These are phyloP conservation scores for Rhipidura dahli DNA, from an alignment of 2,113 vertebrate species.

Conservation along the genomic window DNA sequence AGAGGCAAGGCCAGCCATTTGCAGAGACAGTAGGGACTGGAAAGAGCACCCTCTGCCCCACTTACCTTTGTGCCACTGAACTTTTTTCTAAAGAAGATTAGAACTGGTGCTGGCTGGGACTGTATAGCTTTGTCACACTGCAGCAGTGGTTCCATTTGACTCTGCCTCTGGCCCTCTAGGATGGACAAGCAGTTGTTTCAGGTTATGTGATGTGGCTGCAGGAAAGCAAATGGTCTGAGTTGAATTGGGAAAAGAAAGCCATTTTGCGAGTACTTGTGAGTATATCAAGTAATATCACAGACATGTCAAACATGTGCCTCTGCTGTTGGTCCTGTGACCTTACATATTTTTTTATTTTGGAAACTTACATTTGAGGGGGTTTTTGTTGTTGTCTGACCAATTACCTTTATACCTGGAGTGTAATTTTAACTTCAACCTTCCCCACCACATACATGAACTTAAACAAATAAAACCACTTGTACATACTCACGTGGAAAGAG, in stretches of 20 bases:
- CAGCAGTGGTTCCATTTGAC: background rate
- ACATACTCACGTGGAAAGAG: fast-evolving
- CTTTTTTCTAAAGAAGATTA: background rate
- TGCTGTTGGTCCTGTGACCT: background rate
- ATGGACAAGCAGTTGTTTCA: background rate
- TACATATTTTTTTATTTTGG: background rate
- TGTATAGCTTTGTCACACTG: background rate
- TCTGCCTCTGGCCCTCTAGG: background rate
- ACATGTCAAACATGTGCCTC: background rate
- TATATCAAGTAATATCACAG: background rate
- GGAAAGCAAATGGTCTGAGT: background rate
- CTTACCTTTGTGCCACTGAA: background rate
- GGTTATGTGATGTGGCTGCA: background rate
- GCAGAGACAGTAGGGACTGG: background rate
- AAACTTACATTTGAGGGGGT: background rate
- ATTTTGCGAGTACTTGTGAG: background rate
- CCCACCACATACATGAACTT: background rate
- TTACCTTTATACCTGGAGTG: background rate
- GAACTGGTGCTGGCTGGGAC: background rate
- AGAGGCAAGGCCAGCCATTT: background rate
- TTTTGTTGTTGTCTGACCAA: background rate
- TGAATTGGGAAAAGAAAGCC: background rate
- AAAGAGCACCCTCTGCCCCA: background rate
- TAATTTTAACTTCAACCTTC: background rate
- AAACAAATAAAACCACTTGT: background rate